Evolutionary conservation across 2,113 vertebrate species (phyloP).

Genomic region (Enhydra lutris): DNA sequence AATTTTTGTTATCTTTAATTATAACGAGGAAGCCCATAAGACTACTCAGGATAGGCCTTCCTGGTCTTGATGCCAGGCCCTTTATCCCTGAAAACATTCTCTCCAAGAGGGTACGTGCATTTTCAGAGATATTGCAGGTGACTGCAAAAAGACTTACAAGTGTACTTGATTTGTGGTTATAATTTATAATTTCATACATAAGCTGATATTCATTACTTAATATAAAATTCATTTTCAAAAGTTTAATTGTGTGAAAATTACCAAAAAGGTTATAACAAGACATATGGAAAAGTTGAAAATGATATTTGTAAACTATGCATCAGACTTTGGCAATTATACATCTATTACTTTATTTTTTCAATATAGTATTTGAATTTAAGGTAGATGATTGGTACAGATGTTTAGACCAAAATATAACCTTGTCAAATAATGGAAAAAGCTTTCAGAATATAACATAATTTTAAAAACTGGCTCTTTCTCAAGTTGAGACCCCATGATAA

Average conservation of each 20-base stretch:
- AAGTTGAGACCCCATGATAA: neutral
- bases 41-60: neutral
- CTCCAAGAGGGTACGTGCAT: neutral
- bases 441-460: neutral
- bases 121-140: neutral
- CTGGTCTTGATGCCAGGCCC: rapidly evolving
- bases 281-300: neutral
- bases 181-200: neutral
- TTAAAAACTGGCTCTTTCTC: neutral
- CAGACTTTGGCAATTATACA: neutral
- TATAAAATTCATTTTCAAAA: neutral
- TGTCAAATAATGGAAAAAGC: neutral
- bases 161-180: neutral
- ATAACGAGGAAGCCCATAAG: neutral
- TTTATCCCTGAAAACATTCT: neutral
- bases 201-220: neutral
- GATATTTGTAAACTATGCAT: neutral
- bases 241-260: neutral
- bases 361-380: neutral
- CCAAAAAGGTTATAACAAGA: neutral
- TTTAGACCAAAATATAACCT: neutral
- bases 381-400: neutral
- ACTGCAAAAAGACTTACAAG: neutral
- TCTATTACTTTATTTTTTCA: neutral
- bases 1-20: neutral